Conservation (phyloP, 2,113 vertebrate genomes). For the Sceloporus undulatus region DNA sequence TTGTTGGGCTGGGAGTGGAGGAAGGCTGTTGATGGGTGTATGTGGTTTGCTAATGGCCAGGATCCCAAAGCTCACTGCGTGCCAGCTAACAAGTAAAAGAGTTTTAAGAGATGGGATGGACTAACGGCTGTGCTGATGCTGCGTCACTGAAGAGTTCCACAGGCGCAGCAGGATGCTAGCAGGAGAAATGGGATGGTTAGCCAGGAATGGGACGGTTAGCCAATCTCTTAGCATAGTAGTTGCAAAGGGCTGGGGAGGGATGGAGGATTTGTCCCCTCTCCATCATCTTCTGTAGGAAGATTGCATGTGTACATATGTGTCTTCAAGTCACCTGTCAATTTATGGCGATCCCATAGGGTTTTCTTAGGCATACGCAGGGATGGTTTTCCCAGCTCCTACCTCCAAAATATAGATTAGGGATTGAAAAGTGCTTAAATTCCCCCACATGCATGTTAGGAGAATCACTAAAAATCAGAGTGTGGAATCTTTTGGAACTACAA, state of each 20-base stretch:
- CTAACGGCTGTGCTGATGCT: neutral
- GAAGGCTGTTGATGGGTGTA: neutral
- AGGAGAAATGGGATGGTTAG: neutral
- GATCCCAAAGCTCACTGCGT: neutral
- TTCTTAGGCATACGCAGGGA: too few relatives aligned
- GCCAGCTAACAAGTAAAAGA: conserved; percentile 23
- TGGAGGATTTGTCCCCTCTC: neutral
- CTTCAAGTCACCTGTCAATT: too few relatives aligned
- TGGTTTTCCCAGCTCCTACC: too few relatives aligned
- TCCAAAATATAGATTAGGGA: too few relatives aligned
- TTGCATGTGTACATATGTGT: too few relatives aligned
- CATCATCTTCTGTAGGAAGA: too few relatives aligned
- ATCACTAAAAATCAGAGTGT: too few relatives aligned
- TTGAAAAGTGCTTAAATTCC: too few relatives aligned
- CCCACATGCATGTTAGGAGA: too few relatives aligned
- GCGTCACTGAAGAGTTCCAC: neutral
- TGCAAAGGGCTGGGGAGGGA: neutral
- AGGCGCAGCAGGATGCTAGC: neutral
- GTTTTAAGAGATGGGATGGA: neutral
- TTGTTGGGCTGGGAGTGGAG: conserved; percentile 8
- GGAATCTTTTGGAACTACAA: too few relatives aligned
- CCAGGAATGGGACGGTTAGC: neutral
- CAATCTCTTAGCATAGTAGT: neutral
- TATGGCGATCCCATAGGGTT: too few relatives aligned
- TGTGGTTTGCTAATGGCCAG: neutral